A percentile compares a stretch with the other conserved stretches of the same genome.
These are phyloP conservation scores for Lemur catta DNA, from an alignment of 2,797 vertebrate species.

Conservation along the genomic window DNA sequence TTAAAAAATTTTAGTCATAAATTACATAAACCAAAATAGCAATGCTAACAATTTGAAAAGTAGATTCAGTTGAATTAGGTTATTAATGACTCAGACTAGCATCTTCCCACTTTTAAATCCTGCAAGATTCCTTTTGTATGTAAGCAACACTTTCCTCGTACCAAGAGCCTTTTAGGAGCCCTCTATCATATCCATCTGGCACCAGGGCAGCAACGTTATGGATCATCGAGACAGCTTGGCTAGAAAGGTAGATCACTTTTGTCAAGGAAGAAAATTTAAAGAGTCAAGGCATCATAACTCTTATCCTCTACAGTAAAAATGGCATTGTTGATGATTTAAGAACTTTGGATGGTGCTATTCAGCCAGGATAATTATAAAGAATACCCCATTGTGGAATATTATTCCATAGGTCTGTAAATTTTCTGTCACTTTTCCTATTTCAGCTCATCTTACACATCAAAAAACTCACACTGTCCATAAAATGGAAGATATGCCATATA, in stretches of 20 bases:
- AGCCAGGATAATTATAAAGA: slow-evolving; percentile 63
- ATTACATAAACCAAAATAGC: neutral
- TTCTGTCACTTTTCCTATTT: slow-evolving; percentile 67
- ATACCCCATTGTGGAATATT: slow-evolving; percentile 60
- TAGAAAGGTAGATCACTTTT: slow-evolving; percentile 74
- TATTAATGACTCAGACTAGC: neutral
- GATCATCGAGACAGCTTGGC: slow-evolving; percentile 67
- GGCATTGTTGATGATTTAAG: slow-evolving; percentile 75
- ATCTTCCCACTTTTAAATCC: slow-evolving; percentile 9
- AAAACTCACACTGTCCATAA: slow-evolving; percentile 34
- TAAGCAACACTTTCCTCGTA: neutral
- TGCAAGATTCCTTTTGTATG: neutral
- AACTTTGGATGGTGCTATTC: slow-evolving; percentile 52
- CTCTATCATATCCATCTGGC: slow-evolving; percentile 59
- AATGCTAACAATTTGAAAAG: neutral
- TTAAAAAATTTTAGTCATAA: neutral
- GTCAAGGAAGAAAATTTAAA: slow-evolving; percentile 75
- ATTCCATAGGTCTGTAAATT: slow-evolving; percentile 53
- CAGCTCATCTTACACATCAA: slow-evolving; percentile 59
- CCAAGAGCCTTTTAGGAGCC: slow-evolving; percentile 39
- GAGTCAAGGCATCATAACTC: slow-evolving; percentile 74
- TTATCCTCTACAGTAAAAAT: slow-evolving; percentile 68
- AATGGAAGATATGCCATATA: neutral
- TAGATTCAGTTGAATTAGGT: neutral
- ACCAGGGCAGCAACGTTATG: neutral